Percentiles rank a stretch among this genome's conserved stretches.
Evolutionary conservation across 2,113 vertebrate species (phyloP).

Genomic region (Spilogale gracilis): DNA sequence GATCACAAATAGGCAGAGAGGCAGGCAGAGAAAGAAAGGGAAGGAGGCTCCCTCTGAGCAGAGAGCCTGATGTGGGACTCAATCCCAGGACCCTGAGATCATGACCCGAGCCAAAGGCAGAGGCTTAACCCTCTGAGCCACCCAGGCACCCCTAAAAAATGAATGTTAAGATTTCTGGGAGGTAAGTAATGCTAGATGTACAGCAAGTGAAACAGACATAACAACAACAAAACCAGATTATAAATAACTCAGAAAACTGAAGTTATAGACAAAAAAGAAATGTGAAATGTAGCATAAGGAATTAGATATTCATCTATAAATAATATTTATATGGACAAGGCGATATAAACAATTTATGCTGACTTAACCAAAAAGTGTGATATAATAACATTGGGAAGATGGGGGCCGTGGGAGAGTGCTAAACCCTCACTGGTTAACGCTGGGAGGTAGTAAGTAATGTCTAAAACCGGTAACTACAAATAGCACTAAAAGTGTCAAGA

Average conservation of each 20-base stretch:
- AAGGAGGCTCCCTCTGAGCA: too few species aligned
- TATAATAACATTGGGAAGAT: neutral
- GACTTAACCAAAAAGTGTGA: neutral
- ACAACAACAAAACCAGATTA: neutral
- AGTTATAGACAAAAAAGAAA: neutral
- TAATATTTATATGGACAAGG: neutral
- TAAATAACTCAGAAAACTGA: neutral
- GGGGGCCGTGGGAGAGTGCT: neutral
- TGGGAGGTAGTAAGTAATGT: neutral
- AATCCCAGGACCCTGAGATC: too few species aligned
- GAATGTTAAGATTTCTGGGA: neutral
- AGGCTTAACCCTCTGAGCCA: too few species aligned
- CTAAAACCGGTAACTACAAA: neutral
- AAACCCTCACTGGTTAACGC: neutral
- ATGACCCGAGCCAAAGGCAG: too few species aligned
- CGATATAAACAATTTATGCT: neutral
- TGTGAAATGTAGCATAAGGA: neutral
- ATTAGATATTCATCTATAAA: neutral
- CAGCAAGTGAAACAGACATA: neutral
- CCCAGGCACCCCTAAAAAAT: neutral
- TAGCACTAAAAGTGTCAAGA: neutral
- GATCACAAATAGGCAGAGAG: too few species aligned
- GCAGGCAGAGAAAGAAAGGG: too few species aligned
- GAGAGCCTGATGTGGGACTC: too few species aligned
- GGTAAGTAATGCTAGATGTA: neutral